phyloP scores from a whole-genome alignment of 2,888 invertebrate species.

The Ferrisia virgata region DNA sequence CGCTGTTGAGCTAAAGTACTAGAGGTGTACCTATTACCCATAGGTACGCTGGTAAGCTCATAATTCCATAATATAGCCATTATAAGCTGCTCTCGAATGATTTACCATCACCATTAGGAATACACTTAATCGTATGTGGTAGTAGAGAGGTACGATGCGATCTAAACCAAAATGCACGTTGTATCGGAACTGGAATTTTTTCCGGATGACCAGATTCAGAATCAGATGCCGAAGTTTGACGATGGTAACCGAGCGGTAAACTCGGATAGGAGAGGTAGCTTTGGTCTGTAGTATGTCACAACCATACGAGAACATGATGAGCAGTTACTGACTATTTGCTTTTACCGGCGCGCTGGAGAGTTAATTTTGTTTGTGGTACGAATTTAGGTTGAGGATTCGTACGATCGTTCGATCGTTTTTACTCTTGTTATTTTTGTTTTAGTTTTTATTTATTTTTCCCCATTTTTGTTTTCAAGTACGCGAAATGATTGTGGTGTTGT shows the following conservation, averaged over 20 bases:
- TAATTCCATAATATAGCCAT: neutral
- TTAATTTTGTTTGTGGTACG: neutral
- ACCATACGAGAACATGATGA: constrained; percentile 7
- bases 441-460: too few species aligned
- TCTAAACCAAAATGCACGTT: neutral
- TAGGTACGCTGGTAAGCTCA: too few species aligned
- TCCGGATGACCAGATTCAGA: constrained; percentile 37
- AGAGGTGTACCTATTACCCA: too few species aligned
- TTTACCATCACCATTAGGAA: neutral
- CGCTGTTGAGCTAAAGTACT: neutral
- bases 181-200: constrained; percentile 27
- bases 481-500: neutral
- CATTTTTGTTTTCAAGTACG: too few species aligned
- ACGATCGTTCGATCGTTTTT: neutral
- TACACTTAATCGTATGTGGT: neutral
- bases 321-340: neutral
- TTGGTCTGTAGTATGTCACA: neutral
- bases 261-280: neutral
- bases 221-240: neutral
- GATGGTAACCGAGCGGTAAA: constrained; percentile 24
- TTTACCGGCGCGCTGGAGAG: neutral
- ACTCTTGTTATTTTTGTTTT: neutral
- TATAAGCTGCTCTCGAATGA: neutral
- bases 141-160: too few species aligned
- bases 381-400: neutral